Evolutionary conservation across 1,140 invertebrate species (phyloP).

Genomic region (Drosophila hydei): DNA sequence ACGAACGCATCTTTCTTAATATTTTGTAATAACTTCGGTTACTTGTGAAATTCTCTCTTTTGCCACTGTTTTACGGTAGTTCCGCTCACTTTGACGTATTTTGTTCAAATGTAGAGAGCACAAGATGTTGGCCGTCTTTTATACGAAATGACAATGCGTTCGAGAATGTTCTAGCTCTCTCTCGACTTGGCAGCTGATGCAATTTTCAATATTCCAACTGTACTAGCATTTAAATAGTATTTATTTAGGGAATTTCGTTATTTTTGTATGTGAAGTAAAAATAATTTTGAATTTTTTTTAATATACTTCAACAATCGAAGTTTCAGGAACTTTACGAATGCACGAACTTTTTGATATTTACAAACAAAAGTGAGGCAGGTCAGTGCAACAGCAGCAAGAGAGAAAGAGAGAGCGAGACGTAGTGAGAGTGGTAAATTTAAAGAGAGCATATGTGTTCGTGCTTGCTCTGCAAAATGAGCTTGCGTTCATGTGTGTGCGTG

Average conservation of each 20-base stretch:
- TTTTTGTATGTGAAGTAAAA: neutral
- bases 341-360: neutral
- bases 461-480: neutral
- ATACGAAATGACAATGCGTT: slow-evolving; percentile 28
- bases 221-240: slow-evolving; percentile 29
- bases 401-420: slow-evolving; percentile 4
- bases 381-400: neutral
- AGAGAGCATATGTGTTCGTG: neutral
- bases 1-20: slow-evolving; percentile 58
- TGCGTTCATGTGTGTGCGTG: neutral
- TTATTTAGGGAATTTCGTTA: neutral
- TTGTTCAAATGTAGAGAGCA: slow-evolving; percentile 36
- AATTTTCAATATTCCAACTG: slow-evolving; percentile 42
- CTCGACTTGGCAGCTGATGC: slow-evolving; percentile 55
- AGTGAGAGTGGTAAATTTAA: neutral
- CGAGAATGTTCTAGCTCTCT: slow-evolving; percentile 55
- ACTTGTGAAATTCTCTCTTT: slow-evolving; percentile 27
- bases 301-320: slow-evolving; percentile 5
- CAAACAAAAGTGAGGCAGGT: slow-evolving; percentile 20
- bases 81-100: slow-evolving; percentile 18
- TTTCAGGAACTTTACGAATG: neutral
- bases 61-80: slow-evolving; percentile 7
- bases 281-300: slow-evolving; percentile 3
- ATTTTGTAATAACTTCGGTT: slow-evolving; percentile 8
- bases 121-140: slow-evolving; percentile 44